Evolutionary conservation across 2,113 vertebrate genomes (phyloP).

Genomic region (Ciconia maguari): DNA sequence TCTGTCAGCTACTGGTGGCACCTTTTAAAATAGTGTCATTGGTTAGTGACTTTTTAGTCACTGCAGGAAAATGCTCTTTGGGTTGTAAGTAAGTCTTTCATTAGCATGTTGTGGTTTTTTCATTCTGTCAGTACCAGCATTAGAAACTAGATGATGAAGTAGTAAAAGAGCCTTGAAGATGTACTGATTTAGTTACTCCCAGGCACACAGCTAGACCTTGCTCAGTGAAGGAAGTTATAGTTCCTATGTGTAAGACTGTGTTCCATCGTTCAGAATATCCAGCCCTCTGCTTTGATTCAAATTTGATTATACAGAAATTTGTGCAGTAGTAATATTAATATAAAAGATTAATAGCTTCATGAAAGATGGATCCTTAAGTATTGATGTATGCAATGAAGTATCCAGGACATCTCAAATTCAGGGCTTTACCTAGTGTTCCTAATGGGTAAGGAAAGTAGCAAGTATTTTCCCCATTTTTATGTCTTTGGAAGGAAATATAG

Average conservation of each 20-base stretch:
- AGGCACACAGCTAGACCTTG: background rate
- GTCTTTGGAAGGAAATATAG: background rate
- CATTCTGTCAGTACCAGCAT: background rate
- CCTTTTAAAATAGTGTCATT: background rate
- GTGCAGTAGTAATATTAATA: background rate
- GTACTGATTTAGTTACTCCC: background rate
- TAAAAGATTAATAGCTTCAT: background rate
- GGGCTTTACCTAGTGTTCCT: background rate
- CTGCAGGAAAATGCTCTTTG: background rate
- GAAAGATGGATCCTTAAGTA: background rate
- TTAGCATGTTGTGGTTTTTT: background rate
- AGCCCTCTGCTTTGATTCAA: constrained; percentile 3
- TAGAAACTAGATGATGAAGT: background rate
- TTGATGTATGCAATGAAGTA: background rate
- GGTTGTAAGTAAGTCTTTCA: background rate
- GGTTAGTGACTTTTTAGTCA: background rate
- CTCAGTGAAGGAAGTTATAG: background rate
- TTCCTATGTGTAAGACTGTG: background rate
- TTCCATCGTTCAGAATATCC: background rate
- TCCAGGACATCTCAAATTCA: background rate
- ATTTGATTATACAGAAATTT: constrained; percentile 18
- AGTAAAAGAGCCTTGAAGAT: background rate
- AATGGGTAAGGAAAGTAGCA: background rate
- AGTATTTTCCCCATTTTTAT: background rate
- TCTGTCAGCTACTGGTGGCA: background rate